Base-by-base conservation (phyloP, 2,888 invertebrate genomes). In the Piscicola geometra region DNA sequence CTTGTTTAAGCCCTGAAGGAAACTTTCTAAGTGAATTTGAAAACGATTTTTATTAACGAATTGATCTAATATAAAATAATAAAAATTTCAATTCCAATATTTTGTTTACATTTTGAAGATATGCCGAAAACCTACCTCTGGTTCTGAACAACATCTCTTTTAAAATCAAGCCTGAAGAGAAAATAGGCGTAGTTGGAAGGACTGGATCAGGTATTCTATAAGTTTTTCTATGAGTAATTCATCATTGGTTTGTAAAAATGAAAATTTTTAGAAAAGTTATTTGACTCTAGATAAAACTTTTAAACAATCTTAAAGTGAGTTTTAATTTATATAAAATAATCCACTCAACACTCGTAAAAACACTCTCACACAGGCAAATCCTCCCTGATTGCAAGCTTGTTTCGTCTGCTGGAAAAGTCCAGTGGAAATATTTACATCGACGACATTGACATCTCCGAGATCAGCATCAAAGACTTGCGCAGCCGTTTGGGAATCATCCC, bases 151-250 rank as follows among this genome's bases (percentile, higher is more conserved):
- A 89, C 78, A 88, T 97, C 0, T 88, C 90, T n/a, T 93, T 98
- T 83, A 88, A 89, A 78, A 92, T 92, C 0, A 33, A 76, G 1
- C 72, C 76, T 28, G 66, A 41, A 2, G 78, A 78, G 41, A 78
- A 78, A 47, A 56, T 78, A 47, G 78, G 78, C 25, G 78, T 78
- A 25, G 77, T 78, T 76, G 97, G 95, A 1, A 88, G 95, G 81
- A 95, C 94, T 0, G 96, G 95, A 71, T 92, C 94, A 9, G 96
- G 96, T 74, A n/a, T n/a, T n/a, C n/a, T n/a, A n/a, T n/a, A n/a
- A n/a, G n/a, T n/a, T n/a, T n/a, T n/a, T n/a, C n/a, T n/a, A n/a
- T n/a, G n/a, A n/a, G n/a, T n/a, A n/a, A n/a, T n/a, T n/a, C n/a
- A n/a, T n/a, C n/a, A n/a, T 50, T 50, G 15, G 15, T 50, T 18